Conservation (phyloP, 2,888 invertebrate species). For the Thymelicus sylvestris region DNA sequence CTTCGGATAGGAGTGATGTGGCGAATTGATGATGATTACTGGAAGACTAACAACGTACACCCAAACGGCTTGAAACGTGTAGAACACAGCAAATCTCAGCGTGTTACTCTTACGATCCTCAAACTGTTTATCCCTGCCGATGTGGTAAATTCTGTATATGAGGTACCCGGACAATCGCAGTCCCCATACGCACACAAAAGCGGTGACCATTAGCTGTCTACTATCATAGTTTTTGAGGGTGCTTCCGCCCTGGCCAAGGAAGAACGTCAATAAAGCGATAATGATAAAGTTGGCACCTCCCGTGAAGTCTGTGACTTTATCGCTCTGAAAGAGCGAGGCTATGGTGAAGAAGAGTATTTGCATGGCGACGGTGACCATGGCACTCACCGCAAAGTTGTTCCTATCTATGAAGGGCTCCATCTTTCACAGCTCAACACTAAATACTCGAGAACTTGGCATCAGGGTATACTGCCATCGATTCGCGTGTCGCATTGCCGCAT, state of each 20-base stretch:
- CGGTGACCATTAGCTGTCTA: conserved; percentile 95
- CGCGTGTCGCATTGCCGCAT: conserved; percentile 71
- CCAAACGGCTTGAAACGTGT: conserved; percentile 97
- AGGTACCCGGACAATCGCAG: conserved; percentile 93
- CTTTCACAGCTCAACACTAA: conserved; percentile 63
- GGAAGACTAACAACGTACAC: conserved; percentile 96
- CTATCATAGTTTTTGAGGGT: conserved; percentile 91
- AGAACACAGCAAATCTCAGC: conserved; percentile 95
- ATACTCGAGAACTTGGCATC: conserved; percentile 63
- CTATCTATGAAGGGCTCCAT: conserved; percentile 92
- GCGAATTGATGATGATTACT: conserved; percentile 95
- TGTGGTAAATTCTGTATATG: conserved; percentile 95
- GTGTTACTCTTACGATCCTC: conserved; percentile 95
- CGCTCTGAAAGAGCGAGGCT: conserved; percentile 93
- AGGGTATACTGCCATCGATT: conserved; percentile 60
- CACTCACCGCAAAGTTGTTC: conserved; percentile 94
- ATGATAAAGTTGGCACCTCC: conserved; percentile 97
- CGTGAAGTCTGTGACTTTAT: conserved; percentile 96
- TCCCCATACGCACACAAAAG: conserved; percentile 95
- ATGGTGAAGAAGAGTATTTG: conserved; percentile 95
- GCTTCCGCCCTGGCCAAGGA: conserved; percentile 91
- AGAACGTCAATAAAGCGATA: conserved; percentile 93
- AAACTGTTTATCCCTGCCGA: conserved; percentile 95
- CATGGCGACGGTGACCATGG: conserved; percentile 92
- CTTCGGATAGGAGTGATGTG: conserved; percentile 89